Percentiles rank a stretch among this genome's conserved stretches.
phyloP scores from a whole-genome alignment of 2,113 vertebrate species.

The Puffinus mauretanicus region DNA sequence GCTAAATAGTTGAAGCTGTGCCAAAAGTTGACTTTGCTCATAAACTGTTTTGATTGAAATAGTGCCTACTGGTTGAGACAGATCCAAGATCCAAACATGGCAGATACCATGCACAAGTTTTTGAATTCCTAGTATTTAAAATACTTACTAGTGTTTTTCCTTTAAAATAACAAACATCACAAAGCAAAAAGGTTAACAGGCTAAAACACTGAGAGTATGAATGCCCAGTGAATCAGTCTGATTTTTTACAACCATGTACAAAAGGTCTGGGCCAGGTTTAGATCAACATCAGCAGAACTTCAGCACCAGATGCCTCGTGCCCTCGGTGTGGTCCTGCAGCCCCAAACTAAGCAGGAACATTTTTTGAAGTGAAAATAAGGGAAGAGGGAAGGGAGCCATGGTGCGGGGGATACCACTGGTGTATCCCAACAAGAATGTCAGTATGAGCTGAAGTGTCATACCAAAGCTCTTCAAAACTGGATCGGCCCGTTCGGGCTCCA shows the following conservation, averaged over 20 bases:
- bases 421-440: background rate
- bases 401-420: accelerated
- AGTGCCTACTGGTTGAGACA: background rate
- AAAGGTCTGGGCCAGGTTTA: background rate
- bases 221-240: background rate
- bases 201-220: background rate
- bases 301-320: background rate
- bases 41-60: constrained; percentile 33
- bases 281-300: background rate
- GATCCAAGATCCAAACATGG: background rate
- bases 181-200: background rate
- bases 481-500: accelerated
- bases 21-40: background rate
- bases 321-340: background rate
- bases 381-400: background rate
- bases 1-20: constrained; percentile 1
- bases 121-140: background rate
- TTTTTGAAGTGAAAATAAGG: background rate
- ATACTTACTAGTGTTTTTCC: background rate
- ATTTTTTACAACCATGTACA: background rate
- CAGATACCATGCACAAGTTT: background rate
- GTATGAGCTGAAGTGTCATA: background rate
- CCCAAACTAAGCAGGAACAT: background rate
- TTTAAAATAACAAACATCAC: background rate
- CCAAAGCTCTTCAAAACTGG: background rate